phyloP scores from a whole-genome alignment of 2,888 invertebrate species.

The Catocala fraxini region DNA sequence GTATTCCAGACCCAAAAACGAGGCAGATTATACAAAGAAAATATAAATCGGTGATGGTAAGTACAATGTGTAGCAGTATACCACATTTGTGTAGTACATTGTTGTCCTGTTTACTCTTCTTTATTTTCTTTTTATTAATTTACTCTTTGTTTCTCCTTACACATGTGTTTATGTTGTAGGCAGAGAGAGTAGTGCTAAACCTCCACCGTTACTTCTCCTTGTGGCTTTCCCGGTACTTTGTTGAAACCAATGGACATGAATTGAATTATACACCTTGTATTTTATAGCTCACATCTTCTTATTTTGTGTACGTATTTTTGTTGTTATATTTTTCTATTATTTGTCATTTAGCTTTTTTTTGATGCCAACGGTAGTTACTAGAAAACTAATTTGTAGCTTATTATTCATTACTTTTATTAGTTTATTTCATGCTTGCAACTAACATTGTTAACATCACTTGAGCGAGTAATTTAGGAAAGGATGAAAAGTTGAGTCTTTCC shows the following conservation, averaged over 20 bases:
- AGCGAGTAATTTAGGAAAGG: no score
- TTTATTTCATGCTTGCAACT: no score
- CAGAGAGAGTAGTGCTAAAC: conserved; percentile 91
- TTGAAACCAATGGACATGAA: conserved; percentile 73
- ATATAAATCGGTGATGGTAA: conserved; percentile 99
- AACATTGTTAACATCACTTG: no score
- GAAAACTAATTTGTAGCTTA: no score
- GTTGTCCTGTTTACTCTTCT: background rate
- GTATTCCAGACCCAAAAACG: conserved; percentile 98
- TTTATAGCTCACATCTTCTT: conserved; percentile 69
- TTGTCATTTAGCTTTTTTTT: conserved; percentile 7
- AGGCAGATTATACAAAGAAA: conserved; percentile 98
- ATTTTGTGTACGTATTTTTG: conserved; percentile 75
- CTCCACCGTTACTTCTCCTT: conserved; percentile 94
- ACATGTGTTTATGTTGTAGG: conserved; percentile 89
- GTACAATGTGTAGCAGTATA: conserved; percentile 65
- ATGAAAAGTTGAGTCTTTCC: no score
- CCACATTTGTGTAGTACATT: conserved; percentile 8
- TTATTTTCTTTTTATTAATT: conserved; percentile 27
- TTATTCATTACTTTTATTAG: no score
- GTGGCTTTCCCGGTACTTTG: conserved; percentile 87
- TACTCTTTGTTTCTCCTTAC: conserved; percentile 52
- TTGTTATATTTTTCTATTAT: conserved; percentile 55
- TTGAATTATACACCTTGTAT: conserved; percentile 76
- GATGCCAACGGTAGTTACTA: no score